phyloP scores from a whole-genome alignment of 1,140 invertebrate species.

The Yoshiicerus persimilis region DNA sequence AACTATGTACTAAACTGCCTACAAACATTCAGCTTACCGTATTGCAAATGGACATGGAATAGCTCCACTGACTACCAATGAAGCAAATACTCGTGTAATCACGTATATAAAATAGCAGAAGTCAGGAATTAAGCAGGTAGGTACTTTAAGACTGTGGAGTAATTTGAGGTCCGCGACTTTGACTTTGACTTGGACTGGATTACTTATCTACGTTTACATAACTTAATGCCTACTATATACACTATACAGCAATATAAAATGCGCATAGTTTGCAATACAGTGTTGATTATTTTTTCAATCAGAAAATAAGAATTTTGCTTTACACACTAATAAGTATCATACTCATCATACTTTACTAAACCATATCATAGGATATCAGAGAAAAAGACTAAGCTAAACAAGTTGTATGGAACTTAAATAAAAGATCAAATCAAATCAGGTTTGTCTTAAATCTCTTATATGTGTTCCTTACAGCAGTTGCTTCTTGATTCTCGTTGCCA shows the following conservation, averaged over 20 bases:
- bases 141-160: background rate
- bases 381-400: background rate
- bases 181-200: background rate
- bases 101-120: background rate
- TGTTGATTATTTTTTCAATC: background rate
- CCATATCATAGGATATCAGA: background rate
- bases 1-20: background rate
- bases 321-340: background rate
- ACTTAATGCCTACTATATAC: background rate
- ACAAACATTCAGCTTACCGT: background rate
- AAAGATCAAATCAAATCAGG: constrained; percentile 13
- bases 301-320: background rate
- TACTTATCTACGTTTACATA: background rate
- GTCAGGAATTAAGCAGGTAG: background rate
- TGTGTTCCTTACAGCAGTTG: background rate
- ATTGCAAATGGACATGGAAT: background rate
- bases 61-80: background rate
- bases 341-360: background rate
- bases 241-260: background rate
- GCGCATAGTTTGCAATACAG: background rate
- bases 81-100: background rate
- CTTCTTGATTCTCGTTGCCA: background rate
- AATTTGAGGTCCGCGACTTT: background rate
- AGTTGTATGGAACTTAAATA: background rate
- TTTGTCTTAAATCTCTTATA: background rate